Conservation (phyloP, 23 tunicate genomes). For the Phallusia fumigata region DNA sequence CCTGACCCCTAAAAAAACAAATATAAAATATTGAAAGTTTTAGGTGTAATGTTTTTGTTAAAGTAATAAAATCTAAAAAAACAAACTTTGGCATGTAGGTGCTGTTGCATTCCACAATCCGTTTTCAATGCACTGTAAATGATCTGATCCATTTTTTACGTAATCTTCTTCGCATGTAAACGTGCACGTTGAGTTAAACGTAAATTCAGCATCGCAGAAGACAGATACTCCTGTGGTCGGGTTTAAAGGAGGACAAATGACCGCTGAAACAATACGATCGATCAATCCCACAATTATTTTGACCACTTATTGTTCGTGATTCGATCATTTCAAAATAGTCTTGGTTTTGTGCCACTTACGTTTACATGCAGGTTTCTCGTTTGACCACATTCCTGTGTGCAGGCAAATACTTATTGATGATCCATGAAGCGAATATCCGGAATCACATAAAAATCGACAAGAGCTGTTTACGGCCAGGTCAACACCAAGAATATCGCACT, state of each 20-base stretch:
- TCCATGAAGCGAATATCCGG: background rate
- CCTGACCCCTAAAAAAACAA: background rate
- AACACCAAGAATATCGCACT: background rate
- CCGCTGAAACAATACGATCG: too few species aligned
- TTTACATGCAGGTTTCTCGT: background rate
- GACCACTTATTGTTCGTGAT: too few species aligned
- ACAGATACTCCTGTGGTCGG: background rate
- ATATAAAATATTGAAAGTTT: background rate
- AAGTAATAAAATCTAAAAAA: background rate
- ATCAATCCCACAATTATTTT: too few species aligned
- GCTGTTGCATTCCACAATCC: background rate
- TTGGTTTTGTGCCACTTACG: background rate
- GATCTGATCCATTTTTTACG: background rate
- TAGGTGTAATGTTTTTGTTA: background rate
- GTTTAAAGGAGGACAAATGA: too few species aligned
- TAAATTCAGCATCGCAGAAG: background rate
- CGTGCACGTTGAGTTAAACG: background rate
- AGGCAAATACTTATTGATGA: background rate
- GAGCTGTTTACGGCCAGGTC: background rate
- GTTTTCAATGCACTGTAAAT: background rate
- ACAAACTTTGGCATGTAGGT: background rate
- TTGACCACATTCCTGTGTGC: slow-evolving; percentile 2
- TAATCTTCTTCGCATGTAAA: background rate
- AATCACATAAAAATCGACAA: background rate
- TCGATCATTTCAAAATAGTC: background rate